These are phyloP conservation scores for Seira ritae DNA, from an alignment of 2,888 invertebrate genomes.

Conservation along the genomic window DNA sequence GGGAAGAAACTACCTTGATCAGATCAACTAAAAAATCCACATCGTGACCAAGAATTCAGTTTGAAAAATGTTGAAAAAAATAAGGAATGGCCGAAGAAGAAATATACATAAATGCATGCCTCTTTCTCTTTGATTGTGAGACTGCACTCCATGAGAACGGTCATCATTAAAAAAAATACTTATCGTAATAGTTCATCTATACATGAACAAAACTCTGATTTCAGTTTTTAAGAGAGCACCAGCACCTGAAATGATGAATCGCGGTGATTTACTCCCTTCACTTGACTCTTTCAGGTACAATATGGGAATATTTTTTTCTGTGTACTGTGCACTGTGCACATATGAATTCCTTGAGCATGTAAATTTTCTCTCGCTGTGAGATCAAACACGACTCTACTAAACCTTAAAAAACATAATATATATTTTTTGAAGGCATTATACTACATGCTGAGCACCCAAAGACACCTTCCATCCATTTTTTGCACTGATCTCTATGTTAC, in stretches of 20 bases:
- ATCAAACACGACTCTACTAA: conserved; percentile 11
- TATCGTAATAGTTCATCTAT: conserved; percentile 33
- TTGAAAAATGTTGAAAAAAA: conserved; percentile 44
- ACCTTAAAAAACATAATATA: neutral
- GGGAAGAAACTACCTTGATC: conserved; percentile 41
- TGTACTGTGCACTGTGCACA: neutral
- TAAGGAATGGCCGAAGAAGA: conserved; percentile 31
- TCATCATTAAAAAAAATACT: conserved; percentile 25
- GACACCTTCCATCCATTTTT: neutral
- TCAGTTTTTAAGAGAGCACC: conserved; percentile 1
- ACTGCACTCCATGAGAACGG: conserved; percentile 45
- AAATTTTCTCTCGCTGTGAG: conserved; percentile 19
- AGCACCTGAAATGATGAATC: conserved; percentile 51
- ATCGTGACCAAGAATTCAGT: conserved; percentile 66
- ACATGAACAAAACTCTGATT: conserved; percentile 11
- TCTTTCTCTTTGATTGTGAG: neutral
- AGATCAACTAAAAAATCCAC: conserved; percentile 56
- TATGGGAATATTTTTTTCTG: neutral
- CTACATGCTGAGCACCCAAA: conserved; percentile 1
- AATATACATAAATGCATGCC: conserved; percentile 9
- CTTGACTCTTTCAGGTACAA: conserved; percentile 29
- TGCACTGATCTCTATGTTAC: conserved; percentile 36
- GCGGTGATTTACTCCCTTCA: conserved; percentile 53
- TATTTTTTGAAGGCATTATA: neutral
- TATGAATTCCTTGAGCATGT: neutral